Conservation (phyloP, 2,113 vertebrate genomes). For the Panurus biarmicus region DNA sequence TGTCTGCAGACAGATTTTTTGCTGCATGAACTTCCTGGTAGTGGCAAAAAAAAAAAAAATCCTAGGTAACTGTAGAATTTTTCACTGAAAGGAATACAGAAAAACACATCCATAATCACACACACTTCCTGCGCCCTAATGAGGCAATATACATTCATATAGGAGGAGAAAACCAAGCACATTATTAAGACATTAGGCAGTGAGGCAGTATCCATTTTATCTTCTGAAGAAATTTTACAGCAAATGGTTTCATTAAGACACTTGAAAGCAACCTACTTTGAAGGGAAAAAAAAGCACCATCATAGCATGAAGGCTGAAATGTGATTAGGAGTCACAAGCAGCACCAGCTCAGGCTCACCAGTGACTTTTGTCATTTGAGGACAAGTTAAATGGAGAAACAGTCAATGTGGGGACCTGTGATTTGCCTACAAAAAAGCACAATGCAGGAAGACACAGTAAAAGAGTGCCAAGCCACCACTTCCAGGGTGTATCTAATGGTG, state of each 20-base stretch:
- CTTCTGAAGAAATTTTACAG: slow-evolving; percentile 41
- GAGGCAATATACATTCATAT: slow-evolving; percentile 50
- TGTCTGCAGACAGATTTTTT: neutral
- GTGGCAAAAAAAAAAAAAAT: neutral
- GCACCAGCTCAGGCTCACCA: neutral
- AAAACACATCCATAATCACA: slow-evolving; percentile 17
- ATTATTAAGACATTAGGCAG: slow-evolving; percentile 56
- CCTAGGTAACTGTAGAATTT: neutral
- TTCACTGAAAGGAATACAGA: neutral
- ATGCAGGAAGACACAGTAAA: neutral
- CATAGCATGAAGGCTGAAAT: slow-evolving; percentile 40
- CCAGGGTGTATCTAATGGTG: neutral
- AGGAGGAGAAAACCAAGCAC: neutral
- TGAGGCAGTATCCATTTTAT: slow-evolving; percentile 56
- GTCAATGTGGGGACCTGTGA: neutral
- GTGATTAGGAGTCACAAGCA: slow-evolving; percentile 20
- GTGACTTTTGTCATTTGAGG: slow-evolving; percentile 23
- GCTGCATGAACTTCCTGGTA: neutral
- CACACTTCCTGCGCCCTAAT: neutral
- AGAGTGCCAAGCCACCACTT: neutral
- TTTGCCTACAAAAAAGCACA: neutral
- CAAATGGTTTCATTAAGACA: slow-evolving; percentile 61
- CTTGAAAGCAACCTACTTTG: slow-evolving; percentile 52
- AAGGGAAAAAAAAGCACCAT: slow-evolving; percentile 54
- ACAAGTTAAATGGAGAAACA: slow-evolving; percentile 14